phyloP scores from a whole-genome alignment of 1,140 invertebrate genomes.

The Anoplolepis gracilipes region DNA sequence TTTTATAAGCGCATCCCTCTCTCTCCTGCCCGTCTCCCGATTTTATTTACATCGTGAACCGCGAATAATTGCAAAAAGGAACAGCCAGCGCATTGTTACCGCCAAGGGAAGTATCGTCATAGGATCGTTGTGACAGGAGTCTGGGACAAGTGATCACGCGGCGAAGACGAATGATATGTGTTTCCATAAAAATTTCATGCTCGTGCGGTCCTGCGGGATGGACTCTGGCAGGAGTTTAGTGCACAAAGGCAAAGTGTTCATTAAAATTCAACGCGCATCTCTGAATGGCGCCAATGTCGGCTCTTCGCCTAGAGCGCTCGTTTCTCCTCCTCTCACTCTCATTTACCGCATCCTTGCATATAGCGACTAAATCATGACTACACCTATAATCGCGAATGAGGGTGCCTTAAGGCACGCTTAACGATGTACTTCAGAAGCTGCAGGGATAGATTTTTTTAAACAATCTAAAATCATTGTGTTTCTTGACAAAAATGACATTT shows the following conservation, averaged over 20 bases:
- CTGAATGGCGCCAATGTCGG: constrained; percentile 49
- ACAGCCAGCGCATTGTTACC: constrained; percentile 28
- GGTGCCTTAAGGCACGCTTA: neutral
- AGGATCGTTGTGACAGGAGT: neutral
- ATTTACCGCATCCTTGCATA: neutral
- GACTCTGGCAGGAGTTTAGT: constrained; percentile 42
- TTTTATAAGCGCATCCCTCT: neutral
- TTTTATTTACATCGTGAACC: constrained; percentile 13
- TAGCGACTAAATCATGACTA: constrained; percentile 21
- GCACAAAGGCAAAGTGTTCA: constrained; percentile 70
- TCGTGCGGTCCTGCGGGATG: constrained; percentile 10
- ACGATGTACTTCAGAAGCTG: neutral
- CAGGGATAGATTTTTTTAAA: neutral
- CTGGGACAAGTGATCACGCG: neutral
- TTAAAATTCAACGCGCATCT: constrained; percentile 70
- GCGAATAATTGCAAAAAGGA: constrained; percentile 13
- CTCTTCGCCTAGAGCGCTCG: neutral
- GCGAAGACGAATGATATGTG: constrained; percentile 61
- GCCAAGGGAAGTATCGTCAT: neutral
- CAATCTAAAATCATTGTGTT: neutral
- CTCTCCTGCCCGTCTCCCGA: too few species aligned
- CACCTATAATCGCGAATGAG: constrained; percentile 2
- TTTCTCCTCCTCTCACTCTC: neutral
- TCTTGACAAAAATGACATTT: neutral
- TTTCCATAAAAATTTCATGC: constrained; percentile 75